phyloP scores from a whole-genome alignment of 2,113 vertebrate genomes.

The Trematomus loennbergii region DNA sequence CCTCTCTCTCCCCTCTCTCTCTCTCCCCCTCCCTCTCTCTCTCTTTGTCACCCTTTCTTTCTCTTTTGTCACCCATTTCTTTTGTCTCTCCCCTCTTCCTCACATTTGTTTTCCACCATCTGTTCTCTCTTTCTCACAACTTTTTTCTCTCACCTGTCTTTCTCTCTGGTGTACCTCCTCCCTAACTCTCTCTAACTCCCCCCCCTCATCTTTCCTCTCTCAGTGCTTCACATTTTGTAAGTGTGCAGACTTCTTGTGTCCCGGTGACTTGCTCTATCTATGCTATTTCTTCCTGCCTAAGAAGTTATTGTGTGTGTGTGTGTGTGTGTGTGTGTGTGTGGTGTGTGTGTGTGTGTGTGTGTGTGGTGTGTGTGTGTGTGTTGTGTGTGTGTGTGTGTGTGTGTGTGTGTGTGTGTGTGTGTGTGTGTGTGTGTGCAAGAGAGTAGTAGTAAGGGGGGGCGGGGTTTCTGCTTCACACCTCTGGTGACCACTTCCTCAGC shows the following conservation, averaged over 20 bases:
- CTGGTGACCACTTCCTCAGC: slow-evolving; percentile 58
- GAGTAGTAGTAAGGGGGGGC: background rate
- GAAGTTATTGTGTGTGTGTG: no score
- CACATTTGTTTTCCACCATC: background rate
- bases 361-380: slow-evolving; percentile 15
- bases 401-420: no score
- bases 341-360: slow-evolving; percentile 4
- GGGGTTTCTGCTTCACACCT: slow-evolving; percentile 36
- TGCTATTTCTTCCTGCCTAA: no score
- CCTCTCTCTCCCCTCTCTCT: no score
- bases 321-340: background rate
- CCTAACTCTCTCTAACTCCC: background rate
- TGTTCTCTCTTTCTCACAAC: background rate
- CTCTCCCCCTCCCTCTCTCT: no score
- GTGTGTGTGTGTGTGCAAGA: background rate
- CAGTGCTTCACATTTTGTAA: no score
- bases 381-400: slow-evolving; percentile 12
- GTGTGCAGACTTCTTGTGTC: background rate
- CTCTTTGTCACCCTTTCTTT: background rate
- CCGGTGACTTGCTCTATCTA: background rate
- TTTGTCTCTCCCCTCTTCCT: background rate
- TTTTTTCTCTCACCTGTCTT: background rate
- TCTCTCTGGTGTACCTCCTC: background rate
- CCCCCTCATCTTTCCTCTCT: background rate
- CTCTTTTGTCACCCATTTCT: no score